Percentiles rank a stretch among this genome's conserved stretches.
phyloP scores from a whole-genome alignment of 2,888 invertebrate genomes.

The Tipula vernalis region DNA sequence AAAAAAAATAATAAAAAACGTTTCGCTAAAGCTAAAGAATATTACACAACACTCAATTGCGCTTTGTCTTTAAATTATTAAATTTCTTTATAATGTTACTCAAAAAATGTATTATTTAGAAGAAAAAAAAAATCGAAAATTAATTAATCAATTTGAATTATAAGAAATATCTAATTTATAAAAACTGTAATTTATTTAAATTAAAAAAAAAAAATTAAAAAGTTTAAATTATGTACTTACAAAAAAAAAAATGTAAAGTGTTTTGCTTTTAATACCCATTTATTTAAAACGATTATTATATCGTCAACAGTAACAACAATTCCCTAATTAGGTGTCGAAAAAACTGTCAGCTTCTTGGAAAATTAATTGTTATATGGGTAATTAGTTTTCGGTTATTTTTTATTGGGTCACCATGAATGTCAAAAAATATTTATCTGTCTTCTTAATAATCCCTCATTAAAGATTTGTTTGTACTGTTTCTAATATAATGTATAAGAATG shows the following conservation, averaged over 20 bases:
- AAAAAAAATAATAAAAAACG: background rate
- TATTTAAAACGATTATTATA: background rate
- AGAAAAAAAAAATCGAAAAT: background rate
- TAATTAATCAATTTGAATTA: background rate
- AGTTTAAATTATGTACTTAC: background rate
- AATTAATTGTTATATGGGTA: background rate
- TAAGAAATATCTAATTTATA: too few relatives aligned
- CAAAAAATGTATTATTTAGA: background rate
- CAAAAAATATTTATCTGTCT: background rate
- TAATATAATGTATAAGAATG: background rate
- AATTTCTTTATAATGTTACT: background rate
- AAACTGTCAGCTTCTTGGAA: background rate
- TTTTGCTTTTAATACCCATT: background rate
- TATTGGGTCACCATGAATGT: background rate
- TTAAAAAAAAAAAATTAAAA: background rate
- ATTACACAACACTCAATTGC: background rate
- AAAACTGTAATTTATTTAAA: background rate
- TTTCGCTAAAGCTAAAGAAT: background rate
- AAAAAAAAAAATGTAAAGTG: background rate
- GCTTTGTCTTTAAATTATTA: background rate
- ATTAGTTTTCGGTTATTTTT: background rate
- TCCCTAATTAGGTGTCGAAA: background rate
- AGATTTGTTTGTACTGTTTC: background rate
- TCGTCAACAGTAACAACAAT: background rate
- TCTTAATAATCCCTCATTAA: background rate